Evolutionary conservation across 2,113 vertebrate genomes (phyloP).

Genomic region (Melanocharis versteri): DNA sequence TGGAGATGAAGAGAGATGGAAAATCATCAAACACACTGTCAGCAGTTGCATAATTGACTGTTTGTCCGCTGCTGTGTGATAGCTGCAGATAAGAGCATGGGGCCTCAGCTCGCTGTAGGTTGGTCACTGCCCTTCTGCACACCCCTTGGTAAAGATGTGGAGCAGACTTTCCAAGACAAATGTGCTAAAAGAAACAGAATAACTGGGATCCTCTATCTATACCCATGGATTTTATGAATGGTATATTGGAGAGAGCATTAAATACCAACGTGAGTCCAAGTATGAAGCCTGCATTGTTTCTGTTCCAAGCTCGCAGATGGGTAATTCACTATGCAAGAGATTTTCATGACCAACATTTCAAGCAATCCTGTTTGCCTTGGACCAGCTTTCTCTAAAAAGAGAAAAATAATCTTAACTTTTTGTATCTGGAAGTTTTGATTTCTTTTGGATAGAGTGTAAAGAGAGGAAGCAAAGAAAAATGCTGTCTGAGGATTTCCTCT

Average conservation of each 20-base stretch:
- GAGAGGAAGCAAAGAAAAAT: neutral
- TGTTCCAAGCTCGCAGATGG: constrained; percentile 57
- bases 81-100: neutral
- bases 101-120: neutral
- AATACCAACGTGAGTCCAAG: constrained; percentile 51
- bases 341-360: constrained; percentile 51
- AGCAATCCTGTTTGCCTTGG: constrained; percentile 34
- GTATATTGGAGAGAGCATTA: constrained; percentile 58
- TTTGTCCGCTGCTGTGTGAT: neutral
- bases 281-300: constrained; percentile 21
- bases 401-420: neutral
- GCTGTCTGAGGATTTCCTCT: neutral
- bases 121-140: neutral
- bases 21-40: neutral
- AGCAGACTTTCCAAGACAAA: constrained; percentile 35
- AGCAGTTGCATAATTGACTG: neutral
- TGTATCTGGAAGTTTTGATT: neutral
- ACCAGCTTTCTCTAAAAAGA: neutral
- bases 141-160: neutral
- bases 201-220: constrained; percentile 36
- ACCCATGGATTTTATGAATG: constrained; percentile 62
- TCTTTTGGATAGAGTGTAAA: neutral
- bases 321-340: constrained; percentile 39
- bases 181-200: neutral
- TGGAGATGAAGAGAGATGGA: neutral